Evolutionary conservation across 2,888 invertebrate species (phyloP), one percentile per base, ranked within the genome.

Genomic region (Toxonevra muliebris): DNA sequence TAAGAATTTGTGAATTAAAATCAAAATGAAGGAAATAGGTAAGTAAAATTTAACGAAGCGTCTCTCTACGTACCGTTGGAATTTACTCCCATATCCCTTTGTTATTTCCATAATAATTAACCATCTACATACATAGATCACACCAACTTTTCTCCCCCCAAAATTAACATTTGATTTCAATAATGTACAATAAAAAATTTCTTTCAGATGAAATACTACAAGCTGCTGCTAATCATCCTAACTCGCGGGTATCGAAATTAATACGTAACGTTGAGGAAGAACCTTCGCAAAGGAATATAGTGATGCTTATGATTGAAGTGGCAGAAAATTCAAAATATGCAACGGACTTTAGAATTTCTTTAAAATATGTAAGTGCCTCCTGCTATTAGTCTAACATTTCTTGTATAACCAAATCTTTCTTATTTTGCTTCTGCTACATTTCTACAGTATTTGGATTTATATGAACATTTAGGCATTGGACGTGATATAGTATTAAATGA

Each of bases 341-440:
- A 12, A 76, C 76, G 0, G 80, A 84, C 68, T 75, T 80, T 30
- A 73, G 76, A n/a, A 72, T 84, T 41, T 78, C 82, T 1, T 61
- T 83, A 7, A 62, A 65, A 71, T 82, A 80, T 71, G 85, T 84
- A 76, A 77, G 80, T 75, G 8, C n/a, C n/a, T n/a, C n/a, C n/a
- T n/a, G n/a, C n/a, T n/a, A n/a, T n/a, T n/a, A n/a, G n/a, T n/a
- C n/a, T n/a, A n/a, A n/a, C n/a, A n/a, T n/a, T n/a, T n/a, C n/a
- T n/a, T n/a, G n/a, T n/a, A n/a, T n/a, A n/a, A 5, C 9, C 5
- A 10, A 5, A n/a, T 3, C 20, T 3, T 67, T 13, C 43, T 53
- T 7, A 13, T n/a, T 2, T 30, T 30, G 30, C 30, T 11, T 9
- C 42, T 8, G 11, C 41, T 11, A 42, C 5, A 10, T 42, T 58